phyloP scores from a whole-genome alignment of 1,140 invertebrate genomes.

The Bombus huntii region DNA sequence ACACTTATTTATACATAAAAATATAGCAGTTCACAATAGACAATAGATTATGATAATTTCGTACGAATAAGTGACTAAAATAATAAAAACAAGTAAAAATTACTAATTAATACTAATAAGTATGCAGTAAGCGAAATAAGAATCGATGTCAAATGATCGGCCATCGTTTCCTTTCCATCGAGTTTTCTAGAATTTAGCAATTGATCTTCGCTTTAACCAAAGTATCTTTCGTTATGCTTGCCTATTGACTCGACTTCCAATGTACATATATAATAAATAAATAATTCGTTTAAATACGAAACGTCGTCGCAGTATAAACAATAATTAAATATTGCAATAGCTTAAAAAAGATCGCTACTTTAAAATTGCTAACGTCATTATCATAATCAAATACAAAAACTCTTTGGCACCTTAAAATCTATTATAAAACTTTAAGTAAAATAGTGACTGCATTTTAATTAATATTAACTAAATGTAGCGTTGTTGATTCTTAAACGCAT shows the following conservation, averaged over 20 bases:
- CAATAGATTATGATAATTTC: constrained; percentile 22
- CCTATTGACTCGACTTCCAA: neutral
- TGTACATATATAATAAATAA: constrained; percentile 46
- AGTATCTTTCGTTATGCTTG: constrained; percentile 1
- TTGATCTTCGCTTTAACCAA: constrained; percentile 17
- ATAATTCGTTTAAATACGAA: constrained; percentile 40
- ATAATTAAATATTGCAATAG: constrained; percentile 48
- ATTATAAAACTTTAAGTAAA: constrained; percentile 40
- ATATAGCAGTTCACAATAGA: constrained; percentile 36
- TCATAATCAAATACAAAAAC: constrained; percentile 30
- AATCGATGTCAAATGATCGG: neutral
- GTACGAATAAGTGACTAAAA: neutral
- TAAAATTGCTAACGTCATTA: constrained; percentile 9
- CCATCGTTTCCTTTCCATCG: neutral
- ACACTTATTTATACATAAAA: constrained; percentile 52
- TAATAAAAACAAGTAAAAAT: constrained; percentile 10
- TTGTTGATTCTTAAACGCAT: constrained; percentile 7
- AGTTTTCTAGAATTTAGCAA: neutral
- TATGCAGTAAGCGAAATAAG: constrained; percentile 25
- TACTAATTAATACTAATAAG: constrained; percentile 41
- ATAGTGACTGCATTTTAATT: neutral
- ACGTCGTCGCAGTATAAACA: constrained; percentile 1
- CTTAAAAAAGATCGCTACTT: constrained; percentile 11
- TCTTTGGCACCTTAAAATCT: constrained; percentile 42
- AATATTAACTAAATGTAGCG: constrained; percentile 14